phyloP scores from a whole-genome alignment of 2,888 invertebrate genomes.

The Chrysotoxum bicinctum region DNA sequence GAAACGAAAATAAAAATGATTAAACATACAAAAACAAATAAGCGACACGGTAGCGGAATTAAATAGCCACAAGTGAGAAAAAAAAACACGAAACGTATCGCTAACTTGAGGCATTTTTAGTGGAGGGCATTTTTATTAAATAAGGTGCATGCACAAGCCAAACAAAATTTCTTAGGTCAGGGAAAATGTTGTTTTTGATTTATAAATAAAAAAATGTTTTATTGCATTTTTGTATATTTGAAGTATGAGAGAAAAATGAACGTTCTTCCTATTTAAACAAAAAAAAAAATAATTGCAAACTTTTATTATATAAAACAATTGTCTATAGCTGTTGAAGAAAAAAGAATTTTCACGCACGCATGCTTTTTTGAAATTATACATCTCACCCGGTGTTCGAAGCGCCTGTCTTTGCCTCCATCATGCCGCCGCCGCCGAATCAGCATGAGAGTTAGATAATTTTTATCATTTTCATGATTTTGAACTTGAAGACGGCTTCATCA shows the following conservation, averaged over 20 bases:
- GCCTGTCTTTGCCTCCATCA: neutral
- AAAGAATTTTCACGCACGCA: conserved; percentile 69
- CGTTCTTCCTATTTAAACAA: conserved; percentile 1
- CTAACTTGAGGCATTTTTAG: neutral
- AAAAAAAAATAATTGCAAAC: neutral
- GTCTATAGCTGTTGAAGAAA: conserved; percentile 34
- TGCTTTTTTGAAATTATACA: conserved; percentile 55
- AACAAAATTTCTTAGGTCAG: conserved; percentile 23
- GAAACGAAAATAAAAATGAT: conserved; percentile 26
- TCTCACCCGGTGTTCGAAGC: neutral
- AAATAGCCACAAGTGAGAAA: neutral
- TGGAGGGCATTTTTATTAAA: neutral
- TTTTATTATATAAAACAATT: neutral
- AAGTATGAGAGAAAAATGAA: neutral
- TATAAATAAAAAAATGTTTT: neutral
- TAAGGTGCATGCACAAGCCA: conserved; percentile 8
- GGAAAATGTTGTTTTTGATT: conserved; percentile 1
- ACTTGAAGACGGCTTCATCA: neutral
- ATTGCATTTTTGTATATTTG: neutral
- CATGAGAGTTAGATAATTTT: conserved; percentile 3
- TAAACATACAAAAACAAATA: conserved; percentile 37
- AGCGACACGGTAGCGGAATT: conserved; percentile 38
- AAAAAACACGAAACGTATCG: neutral
- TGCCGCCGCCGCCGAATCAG: no score
- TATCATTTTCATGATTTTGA: conserved; percentile 2